Conservation (phyloP, 1,140 invertebrate genomes). For the Aricia agestis region DNA sequence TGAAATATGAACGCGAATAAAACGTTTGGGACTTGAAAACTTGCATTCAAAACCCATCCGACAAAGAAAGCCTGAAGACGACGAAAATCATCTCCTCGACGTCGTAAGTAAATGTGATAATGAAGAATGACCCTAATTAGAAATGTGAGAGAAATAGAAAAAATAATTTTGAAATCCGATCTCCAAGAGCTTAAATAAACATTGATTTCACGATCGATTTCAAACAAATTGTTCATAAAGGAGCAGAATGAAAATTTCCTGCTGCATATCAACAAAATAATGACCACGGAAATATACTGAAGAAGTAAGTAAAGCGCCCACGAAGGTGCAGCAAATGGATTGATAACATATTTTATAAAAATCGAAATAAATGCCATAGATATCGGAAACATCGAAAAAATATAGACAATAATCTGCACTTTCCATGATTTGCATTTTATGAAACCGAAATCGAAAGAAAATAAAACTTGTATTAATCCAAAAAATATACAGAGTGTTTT, state of each 20-base stretch:
- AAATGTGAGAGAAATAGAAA: neutral
- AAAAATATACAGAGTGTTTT: too few relatives aligned
- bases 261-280: neutral
- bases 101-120: neutral
- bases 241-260: neutral
- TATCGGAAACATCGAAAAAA: too few relatives aligned
- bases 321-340: too few relatives aligned
- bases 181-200: neutral
- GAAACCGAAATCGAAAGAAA: too few relatives aligned
- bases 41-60: neutral
- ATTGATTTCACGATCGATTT: neutral
- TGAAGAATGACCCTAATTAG: neutral
- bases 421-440: too few relatives aligned
- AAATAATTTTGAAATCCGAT: neutral
- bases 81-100: neutral
- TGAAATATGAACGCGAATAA: neutral
- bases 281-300: neutral
- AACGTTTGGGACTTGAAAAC: neutral
- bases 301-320: neutral
- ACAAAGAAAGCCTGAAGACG: neutral
- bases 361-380: too few relatives aligned
- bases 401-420: too few relatives aligned
- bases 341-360: too few relatives aligned
- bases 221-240: neutral
- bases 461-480: too few relatives aligned